A percentile compares a stretch with the other conserved stretches of the same genome.
These are phyloP conservation scores for Drosophila obscura DNA, from an alignment of 1,140 invertebrate species.

Conservation along the genomic window DNA sequence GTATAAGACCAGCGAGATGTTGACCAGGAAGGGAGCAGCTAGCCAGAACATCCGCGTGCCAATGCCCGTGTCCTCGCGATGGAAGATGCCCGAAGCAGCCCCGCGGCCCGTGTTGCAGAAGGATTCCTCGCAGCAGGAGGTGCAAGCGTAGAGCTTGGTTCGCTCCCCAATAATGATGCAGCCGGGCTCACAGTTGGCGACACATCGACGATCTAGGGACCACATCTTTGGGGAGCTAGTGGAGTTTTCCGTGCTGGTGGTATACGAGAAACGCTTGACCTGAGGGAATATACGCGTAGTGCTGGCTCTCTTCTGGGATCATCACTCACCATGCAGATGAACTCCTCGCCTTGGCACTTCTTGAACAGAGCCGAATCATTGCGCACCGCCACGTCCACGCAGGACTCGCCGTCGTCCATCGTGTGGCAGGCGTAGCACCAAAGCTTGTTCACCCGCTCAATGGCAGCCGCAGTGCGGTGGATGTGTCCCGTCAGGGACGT, in stretches of 20 bases:
- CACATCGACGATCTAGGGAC: conserved; percentile 92
- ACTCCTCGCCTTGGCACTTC: conserved; percentile 90
- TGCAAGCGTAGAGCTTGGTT: conserved; percentile 93
- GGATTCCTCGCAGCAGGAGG: conserved; percentile 90
- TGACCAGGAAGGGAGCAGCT: conserved; percentile 65
- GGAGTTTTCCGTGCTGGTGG: conserved; percentile 91
- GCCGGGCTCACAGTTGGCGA: conserved; percentile 91
- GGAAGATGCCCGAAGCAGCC: conserved; percentile 64
- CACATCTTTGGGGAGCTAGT: conserved; percentile 90
- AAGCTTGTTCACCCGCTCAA: conserved; percentile 88
- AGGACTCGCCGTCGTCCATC: conserved; percentile 87
- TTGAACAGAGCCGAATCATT: conserved; percentile 87
- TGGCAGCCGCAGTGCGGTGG: conserved; percentile 90
- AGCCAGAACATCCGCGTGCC: conserved; percentile 70
- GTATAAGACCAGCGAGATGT: conserved; percentile 70
- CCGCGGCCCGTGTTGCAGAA: conserved; percentile 89
- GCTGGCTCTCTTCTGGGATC: neutral
- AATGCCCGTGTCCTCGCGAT: conserved; percentile 77
- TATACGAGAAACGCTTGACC: conserved; percentile 93
- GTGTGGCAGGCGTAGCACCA: conserved; percentile 92
- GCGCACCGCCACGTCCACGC: conserved; percentile 86
- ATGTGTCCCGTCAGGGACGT: conserved; percentile 76
- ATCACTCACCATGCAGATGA: conserved; percentile 89
- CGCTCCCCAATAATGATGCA: conserved; percentile 94
- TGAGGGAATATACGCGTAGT: conserved; percentile 71